A percentile compares a stretch with the other conserved stretches of the same genome.
Evolutionary conservation across 2,888 invertebrate species (phyloP).

Genomic region (Synanthedon andrenaeformis): DNA sequence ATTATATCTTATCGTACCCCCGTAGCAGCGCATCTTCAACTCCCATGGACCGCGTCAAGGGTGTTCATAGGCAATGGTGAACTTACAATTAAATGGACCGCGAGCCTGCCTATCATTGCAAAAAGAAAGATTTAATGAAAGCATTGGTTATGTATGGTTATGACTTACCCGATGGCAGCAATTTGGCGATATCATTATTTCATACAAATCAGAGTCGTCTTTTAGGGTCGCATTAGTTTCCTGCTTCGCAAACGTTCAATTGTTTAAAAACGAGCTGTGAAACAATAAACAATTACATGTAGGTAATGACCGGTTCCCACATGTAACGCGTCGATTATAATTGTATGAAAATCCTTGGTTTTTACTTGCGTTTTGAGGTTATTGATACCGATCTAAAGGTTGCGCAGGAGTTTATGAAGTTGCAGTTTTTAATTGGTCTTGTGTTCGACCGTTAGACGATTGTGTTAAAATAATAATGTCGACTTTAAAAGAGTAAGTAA

Average conservation of each 20-base stretch:
- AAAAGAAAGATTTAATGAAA: too few species aligned
- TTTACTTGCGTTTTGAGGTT: slow-evolving; percentile 29
- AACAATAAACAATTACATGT: slow-evolving; percentile 51
- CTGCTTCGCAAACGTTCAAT: slow-evolving; percentile 32
- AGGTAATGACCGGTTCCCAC: slow-evolving; percentile 37
- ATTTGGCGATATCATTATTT: neutral
- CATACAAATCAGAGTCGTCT: neutral
- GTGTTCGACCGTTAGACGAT: neutral
- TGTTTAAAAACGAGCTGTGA: slow-evolving; percentile 25
- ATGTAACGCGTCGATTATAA: slow-evolving; percentile 25
- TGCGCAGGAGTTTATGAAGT: slow-evolving; percentile 22
- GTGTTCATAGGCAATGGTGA: too few species aligned
- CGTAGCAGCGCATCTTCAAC: too few species aligned
- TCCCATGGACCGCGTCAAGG: too few species aligned
- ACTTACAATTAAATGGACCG: too few species aligned
- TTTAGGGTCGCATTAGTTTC: slow-evolving; percentile 13
- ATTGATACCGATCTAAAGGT: slow-evolving; percentile 52
- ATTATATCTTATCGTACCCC: too few species aligned
- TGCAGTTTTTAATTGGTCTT: neutral
- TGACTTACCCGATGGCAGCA: too few species aligned
- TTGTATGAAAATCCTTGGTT: slow-evolving; percentile 58
- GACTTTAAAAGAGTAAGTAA: too few species aligned
- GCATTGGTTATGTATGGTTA: too few species aligned
- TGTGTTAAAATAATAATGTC: too few species aligned
- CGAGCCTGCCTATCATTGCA: too few species aligned